Percentiles rank a stretch among this genome's conserved stretches.
These are phyloP conservation scores for Baronia brevicornis DNA, from an alignment of 2,888 invertebrate genomes.

Conservation along the genomic window DNA sequence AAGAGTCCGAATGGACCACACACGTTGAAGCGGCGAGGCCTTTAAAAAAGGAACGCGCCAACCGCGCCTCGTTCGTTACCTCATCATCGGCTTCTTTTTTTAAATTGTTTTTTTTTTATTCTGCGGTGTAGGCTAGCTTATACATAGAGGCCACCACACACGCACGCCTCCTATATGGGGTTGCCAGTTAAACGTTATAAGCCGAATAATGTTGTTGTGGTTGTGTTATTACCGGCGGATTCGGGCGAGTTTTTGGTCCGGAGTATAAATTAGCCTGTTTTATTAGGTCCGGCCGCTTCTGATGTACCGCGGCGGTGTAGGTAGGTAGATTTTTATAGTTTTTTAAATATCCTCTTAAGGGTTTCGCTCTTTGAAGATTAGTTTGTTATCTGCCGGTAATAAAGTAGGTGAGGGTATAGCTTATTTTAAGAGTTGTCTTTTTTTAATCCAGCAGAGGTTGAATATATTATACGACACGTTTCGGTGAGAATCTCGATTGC, in stretches of 20 bases:
- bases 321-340: constrained; percentile 53
- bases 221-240: constrained; percentile 43
- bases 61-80: constrained; percentile 73
- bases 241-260: constrained; percentile 31
- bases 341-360: constrained; percentile 59
- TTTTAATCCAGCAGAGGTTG: constrained; percentile 23
- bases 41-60: constrained; percentile 71
- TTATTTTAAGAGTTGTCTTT: constrained; percentile 29
- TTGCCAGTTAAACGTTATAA: constrained; percentile 38
- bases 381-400: constrained; percentile 61
- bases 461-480: constrained; percentile 3
- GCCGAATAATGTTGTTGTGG: constrained; percentile 57
- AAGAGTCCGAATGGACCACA: constrained; percentile 49
- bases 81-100: constrained; percentile 66
- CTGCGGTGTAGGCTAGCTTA: constrained; percentile 54
- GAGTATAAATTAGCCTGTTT: constrained; percentile 58
- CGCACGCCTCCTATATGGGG: constrained; percentile 33
- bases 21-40: constrained; percentile 57
- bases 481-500: constrained; percentile 4
- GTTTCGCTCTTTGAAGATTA: constrained; percentile 51
- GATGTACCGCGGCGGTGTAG: constrained; percentile 42
- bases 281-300: constrained; percentile 49
- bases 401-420: constrained; percentile 50
- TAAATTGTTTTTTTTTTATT: constrained; percentile 43
- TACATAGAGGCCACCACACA: constrained; percentile 47